Evolutionary conservation across 2,888 invertebrate genomes (phyloP).

Genomic region (Nephrocerus scutellatus): DNA sequence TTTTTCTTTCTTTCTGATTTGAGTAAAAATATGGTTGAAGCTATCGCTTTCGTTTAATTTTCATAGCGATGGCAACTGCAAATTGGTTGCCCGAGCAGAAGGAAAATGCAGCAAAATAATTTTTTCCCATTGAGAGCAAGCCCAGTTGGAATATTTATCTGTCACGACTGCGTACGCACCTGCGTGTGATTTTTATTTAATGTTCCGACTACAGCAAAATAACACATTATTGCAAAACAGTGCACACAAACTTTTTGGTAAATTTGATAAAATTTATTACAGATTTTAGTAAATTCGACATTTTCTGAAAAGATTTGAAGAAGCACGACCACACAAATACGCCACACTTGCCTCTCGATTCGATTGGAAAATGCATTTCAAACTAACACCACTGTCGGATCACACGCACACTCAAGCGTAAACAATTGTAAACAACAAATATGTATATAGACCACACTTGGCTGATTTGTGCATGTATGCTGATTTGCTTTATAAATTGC

Average conservation of each 20-base stretch:
- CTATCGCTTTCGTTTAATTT: no score
- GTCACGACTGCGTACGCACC: constrained; percentile 95
- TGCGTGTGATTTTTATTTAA: constrained; percentile 62
- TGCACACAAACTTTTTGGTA: constrained; percentile 19
- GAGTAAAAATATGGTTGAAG: no score
- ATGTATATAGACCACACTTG: constrained; percentile 14
- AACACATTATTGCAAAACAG: constrained; percentile 28
- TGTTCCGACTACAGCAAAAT: constrained; percentile 31
- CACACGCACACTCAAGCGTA: constrained; percentile 19
- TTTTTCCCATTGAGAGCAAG: constrained; percentile 57
- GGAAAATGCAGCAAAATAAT: constrained; percentile 9
- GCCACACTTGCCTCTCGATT: constrained; percentile 15
- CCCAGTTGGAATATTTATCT: constrained; percentile 76
- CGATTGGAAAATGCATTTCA: constrained; percentile 21
- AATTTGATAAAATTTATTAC: constrained; percentile 24
- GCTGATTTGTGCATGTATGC: constrained; percentile 8
- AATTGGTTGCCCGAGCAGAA: constrained; percentile 16
- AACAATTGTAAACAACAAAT: constrained; percentile 26
- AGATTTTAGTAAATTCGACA: constrained; percentile 29
- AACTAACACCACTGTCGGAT: constrained; percentile 18
- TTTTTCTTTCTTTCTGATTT: no score
- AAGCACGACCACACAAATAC: constrained; percentile 15
- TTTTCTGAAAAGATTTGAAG: constrained; percentile 25
- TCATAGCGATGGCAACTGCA: no score
- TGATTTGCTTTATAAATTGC: constrained; percentile 18